Conservation (phyloP, 1,140 invertebrate genomes). For the Pogonomyrmex barbatus region DNA sequence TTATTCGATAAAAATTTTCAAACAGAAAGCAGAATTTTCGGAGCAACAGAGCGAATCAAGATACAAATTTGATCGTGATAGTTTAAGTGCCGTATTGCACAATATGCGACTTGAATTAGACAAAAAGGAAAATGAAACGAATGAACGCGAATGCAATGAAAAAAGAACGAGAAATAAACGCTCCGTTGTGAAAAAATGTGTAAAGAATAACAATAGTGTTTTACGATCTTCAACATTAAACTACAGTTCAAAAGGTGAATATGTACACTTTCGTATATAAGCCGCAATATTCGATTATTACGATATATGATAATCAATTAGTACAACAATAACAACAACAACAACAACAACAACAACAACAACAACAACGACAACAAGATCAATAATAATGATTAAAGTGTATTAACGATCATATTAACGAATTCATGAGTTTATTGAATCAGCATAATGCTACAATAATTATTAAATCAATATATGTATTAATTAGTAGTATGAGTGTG, state of each 20-base stretch:
- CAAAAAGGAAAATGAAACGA: slow-evolving; percentile 61
- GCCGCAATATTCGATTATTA: neutral
- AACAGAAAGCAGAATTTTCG: neutral
- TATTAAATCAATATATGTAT: slow-evolving; percentile 2
- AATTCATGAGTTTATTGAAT: slow-evolving; percentile 34
- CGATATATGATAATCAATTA: neutral
- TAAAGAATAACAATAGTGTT: slow-evolving; percentile 17
- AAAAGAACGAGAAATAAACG: slow-evolving; percentile 16
- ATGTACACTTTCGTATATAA: slow-evolving; percentile 76
- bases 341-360: neutral
- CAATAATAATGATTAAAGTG: neutral
- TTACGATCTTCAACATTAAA: neutral
- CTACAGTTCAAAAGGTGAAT: slow-evolving; percentile 57
- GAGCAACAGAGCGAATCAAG: neutral
- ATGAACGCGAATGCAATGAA: neutral
- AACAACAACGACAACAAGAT: neutral
- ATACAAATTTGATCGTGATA: neutral
- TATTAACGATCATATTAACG: neutral
- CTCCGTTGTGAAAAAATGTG: slow-evolving; percentile 33
- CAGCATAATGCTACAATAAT: neutral
- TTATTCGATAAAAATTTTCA: neutral
- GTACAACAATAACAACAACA: neutral
- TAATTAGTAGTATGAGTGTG: neutral
- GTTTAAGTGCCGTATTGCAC: slow-evolving; percentile 1
- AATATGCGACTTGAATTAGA: slow-evolving; percentile 21